Percentiles rank a stretch among this genome's conserved stretches.
Conservation (phyloP, 2,888 invertebrate genomes). For the Monoplex corrugatus region DNA sequence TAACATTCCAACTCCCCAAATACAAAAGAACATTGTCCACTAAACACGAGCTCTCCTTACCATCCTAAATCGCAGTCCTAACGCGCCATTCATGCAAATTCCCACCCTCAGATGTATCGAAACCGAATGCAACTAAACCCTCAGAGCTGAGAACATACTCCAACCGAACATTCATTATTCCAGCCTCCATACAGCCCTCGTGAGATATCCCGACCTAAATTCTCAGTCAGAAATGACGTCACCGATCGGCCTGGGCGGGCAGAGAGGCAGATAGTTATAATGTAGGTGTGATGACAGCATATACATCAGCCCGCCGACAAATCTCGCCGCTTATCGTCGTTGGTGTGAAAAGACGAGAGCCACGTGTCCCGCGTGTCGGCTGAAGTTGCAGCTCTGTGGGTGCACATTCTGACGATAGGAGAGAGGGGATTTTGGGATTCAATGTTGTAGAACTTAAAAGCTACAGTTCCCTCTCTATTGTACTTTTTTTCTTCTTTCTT, state of each 20-base stretch:
- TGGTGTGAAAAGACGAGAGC: constrained; percentile 44
- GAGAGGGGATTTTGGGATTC: too few relatives aligned
- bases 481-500: too few relatives aligned
- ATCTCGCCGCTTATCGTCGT: constrained; percentile 35
- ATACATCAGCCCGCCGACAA: background rate
- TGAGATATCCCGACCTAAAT: background rate
- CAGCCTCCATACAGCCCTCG: background rate
- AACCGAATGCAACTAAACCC: background rate
- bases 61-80: too few relatives aligned
- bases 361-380: constrained; percentile 20
- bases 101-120: background rate
- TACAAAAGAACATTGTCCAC: too few relatives aligned
- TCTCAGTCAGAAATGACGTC: constrained; percentile 37
- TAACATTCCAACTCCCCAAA: background rate
- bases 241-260: constrained; percentile 30
- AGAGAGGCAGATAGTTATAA: constrained; percentile 42
- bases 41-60: too few relatives aligned
- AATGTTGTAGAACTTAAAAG: too few relatives aligned
- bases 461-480: too few relatives aligned
- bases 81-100: background rate
- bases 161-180: background rate
- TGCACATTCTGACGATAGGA: too few relatives aligned
- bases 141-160: background rate
- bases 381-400: background rate
- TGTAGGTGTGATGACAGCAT: constrained; percentile 33